Percentiles rank a stretch among this genome's conserved stretches.
These are phyloP conservation scores for Vanessa atalanta DNA, from an alignment of 1,140 invertebrate species.

Conservation along the genomic window DNA sequence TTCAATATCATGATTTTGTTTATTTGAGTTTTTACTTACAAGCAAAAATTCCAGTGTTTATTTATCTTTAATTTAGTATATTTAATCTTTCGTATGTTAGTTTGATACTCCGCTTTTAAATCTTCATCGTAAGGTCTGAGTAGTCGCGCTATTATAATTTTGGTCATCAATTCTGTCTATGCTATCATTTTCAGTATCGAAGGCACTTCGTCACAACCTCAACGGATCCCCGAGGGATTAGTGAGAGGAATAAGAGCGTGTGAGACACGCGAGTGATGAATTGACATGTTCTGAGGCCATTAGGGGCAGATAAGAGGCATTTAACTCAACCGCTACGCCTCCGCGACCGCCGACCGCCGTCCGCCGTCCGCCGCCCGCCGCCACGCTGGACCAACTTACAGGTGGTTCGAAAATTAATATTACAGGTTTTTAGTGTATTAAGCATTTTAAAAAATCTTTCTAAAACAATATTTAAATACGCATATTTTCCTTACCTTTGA, in stretches of 20 bases:
- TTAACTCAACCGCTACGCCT: conserved; percentile 51
- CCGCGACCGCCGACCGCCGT: conserved; percentile 7
- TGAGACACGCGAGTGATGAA: conserved; percentile 62
- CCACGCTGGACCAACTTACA: conserved; percentile 9
- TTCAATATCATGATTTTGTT: no score
- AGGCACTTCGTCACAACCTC: conserved; percentile 3
- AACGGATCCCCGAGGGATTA: conserved; percentile 37
- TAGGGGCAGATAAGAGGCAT: conserved; percentile 63
- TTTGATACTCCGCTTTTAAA: no score
- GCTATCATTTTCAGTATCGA: conserved; percentile 1
- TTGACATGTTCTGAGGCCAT: conserved; percentile 67
- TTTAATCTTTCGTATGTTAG: no score
- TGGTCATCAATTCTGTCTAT: not conserved
- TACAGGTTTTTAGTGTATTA: not conserved
- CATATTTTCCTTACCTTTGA: no score
- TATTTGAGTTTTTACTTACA: no score
- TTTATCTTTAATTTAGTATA: no score
- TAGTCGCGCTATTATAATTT: not conserved
- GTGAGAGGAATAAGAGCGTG: conserved; percentile 55
- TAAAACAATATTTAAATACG: not conserved
- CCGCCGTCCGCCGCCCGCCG: conserved; percentile 14
- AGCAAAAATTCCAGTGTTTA: no score
- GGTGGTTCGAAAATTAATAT: not conserved
- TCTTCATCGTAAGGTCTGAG: no score
- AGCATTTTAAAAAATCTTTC: not conserved